Percentiles rank a stretch among this genome's conserved stretches.
Conservation (phyloP, 2,113 vertebrate species). For the Nothobranchius kuhntae region DNA sequence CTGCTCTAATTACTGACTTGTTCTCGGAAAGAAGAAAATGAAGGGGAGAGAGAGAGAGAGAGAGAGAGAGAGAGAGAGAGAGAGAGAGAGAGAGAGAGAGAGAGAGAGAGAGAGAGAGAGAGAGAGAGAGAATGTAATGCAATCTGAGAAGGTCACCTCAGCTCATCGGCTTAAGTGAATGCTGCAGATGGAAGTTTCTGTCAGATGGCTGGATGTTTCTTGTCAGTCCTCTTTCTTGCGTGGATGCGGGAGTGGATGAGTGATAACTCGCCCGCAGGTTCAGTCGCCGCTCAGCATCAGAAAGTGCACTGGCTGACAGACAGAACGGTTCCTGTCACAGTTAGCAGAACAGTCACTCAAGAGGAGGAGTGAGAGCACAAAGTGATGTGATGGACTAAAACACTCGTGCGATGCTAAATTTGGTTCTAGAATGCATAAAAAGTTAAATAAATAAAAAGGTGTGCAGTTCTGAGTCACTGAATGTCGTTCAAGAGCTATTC, state of each 20-base stretch:
- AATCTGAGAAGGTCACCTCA: conserved; percentile 73
- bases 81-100: too few species aligned
- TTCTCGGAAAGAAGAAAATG: conserved; percentile 54
- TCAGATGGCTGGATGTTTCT: conserved; percentile 13
- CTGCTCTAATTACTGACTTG: conserved; percentile 74
- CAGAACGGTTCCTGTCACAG: conserved; percentile 45
- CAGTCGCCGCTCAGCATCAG: conserved; percentile 23
- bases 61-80: too few species aligned
- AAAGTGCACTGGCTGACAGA: conserved; percentile 19
- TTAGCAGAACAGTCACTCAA: conserved; percentile 41
- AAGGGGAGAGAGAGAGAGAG: not conserved
- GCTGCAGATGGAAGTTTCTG: conserved; percentile 44
- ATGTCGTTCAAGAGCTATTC: conserved; percentile 6
- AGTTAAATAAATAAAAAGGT: conserved; percentile 10
- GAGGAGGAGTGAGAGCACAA: conserved; percentile 14
- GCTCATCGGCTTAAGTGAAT: conserved; percentile 58
- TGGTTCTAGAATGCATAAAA: not conserved
- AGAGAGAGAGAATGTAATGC: conserved; percentile 54
- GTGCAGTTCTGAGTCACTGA: not conserved
- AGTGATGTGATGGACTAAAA: conserved; percentile 37
- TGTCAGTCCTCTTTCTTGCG: conserved; percentile 1
- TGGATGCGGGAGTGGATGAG: conserved; percentile 13
- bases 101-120: too few species aligned
- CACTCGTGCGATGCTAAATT: conserved; percentile 23
- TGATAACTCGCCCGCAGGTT: conserved; percentile 34